These are phyloP conservation scores for Brachyhypopomus gauderio DNA, from an alignment of 2,113 vertebrate species.

Conservation along the genomic window DNA sequence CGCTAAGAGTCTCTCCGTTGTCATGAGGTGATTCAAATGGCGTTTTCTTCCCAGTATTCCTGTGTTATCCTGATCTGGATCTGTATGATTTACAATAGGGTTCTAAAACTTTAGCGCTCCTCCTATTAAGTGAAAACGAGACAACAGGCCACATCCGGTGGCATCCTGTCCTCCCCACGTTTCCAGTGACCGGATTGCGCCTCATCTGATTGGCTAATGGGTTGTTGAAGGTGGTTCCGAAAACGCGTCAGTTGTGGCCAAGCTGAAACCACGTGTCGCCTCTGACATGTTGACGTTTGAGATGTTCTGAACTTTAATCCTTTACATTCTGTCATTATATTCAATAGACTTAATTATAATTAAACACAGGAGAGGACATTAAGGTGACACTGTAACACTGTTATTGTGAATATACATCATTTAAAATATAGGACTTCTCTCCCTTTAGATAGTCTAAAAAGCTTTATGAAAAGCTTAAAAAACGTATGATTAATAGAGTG, in stretches of 20 bases:
- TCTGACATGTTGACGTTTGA: conserved; percentile 5
- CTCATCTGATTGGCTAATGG: conserved; percentile 46
- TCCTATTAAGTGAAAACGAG: neutral
- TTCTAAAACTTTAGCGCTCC: neutral
- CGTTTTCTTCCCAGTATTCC: neutral
- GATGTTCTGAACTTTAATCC: neutral
- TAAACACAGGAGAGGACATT: neutral
- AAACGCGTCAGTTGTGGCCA: conserved; percentile 27
- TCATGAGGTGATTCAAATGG: no score
- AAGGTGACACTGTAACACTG: neutral
- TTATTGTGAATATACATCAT: no score
- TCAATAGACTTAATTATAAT: neutral
- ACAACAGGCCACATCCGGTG: conserved; percentile 27
- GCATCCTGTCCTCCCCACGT: conserved; percentile 29
- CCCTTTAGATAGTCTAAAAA: neutral
- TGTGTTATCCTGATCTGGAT: neutral
- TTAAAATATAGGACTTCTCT: no score
- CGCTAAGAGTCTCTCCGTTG: neutral
- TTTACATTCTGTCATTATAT: neutral
- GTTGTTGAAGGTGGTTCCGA: conserved; percentile 50
- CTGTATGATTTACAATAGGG: neutral
- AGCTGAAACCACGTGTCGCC: neutral
- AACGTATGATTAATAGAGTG: neutral
- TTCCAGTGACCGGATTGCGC: conserved; percentile 53
- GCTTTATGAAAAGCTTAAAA: neutral